Percentiles rank a stretch among this genome's conserved stretches.
Evolutionary conservation across 1,140 invertebrate genomes (phyloP).

Genomic region (Apis laboriosa): DNA sequence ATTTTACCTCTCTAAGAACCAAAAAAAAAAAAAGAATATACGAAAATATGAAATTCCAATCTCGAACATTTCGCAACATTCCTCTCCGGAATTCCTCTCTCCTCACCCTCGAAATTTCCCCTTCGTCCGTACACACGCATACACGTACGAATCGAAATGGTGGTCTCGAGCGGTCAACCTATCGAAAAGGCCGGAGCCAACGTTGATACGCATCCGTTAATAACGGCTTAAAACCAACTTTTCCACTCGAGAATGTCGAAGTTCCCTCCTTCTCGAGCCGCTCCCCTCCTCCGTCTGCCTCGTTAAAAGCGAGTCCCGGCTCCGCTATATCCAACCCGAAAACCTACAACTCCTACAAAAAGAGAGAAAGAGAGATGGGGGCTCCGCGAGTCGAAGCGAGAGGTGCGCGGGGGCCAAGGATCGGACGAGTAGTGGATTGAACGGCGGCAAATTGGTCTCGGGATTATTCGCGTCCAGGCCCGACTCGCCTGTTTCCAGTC

Average conservation of each 20-base stretch:
- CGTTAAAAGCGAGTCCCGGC: conserved; percentile 42
- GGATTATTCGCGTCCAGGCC: conserved; percentile 68
- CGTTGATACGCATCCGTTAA: conserved; percentile 58
- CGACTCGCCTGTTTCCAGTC: conserved; percentile 46
- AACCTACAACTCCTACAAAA: background rate
- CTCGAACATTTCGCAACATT: no score
- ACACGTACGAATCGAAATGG: background rate
- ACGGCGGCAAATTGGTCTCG: conserved; percentile 73
- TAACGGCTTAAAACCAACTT: conserved; percentile 59
- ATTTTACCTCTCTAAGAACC: no score
- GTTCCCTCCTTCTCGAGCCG: conserved; percentile 48
- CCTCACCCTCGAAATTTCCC: background rate
- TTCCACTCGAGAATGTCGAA: conserved; percentile 56
- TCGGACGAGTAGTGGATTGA: conserved; percentile 33
- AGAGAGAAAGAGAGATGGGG: background rate
- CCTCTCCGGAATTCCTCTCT: no score
- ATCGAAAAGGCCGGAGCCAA: conserved; percentile 1
- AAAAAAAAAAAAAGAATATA: no score
- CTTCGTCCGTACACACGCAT: background rate
- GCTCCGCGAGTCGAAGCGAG: background rate
- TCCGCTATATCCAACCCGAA: conserved; percentile 28
- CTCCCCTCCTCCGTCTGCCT: conserved; percentile 15
- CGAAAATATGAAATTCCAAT: no score
- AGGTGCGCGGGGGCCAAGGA: background rate
- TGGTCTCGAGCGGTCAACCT: conserved; percentile 46